A percentile compares a stretch with the other conserved stretches of the same genome.
Evolutionary conservation across 1,140 invertebrate genomes (phyloP).

Genomic region (Trialeurodes vaporariorum): DNA sequence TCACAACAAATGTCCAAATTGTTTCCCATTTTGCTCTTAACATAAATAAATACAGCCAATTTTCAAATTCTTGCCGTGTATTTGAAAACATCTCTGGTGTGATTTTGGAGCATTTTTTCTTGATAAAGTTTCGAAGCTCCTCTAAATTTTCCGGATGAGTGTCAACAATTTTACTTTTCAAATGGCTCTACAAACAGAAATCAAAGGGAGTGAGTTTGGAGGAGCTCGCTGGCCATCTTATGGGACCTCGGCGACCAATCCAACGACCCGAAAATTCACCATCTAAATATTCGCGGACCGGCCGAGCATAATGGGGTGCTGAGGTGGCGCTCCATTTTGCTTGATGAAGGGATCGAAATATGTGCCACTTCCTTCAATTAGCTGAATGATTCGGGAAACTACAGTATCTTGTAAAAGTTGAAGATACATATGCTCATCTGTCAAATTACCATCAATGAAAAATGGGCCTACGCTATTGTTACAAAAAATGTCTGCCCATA

Average conservation of each 20-base stretch:
- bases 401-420: slow-evolving; percentile 22
- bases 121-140: slow-evolving; percentile 16
- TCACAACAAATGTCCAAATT: too few species aligned
- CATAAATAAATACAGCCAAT: slow-evolving; percentile 8
- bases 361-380: not conserved
- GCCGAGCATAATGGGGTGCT: slow-evolving; percentile 28
- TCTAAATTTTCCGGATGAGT: slow-evolving; percentile 19
- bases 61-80: slow-evolving; percentile 8
- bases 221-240: slow-evolving; percentile 34
- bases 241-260: slow-evolving; percentile 33
- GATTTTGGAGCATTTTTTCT: slow-evolving; percentile 6
- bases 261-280: slow-evolving; percentile 30
- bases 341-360: slow-evolving; percentile 24
- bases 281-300: slow-evolving; percentile 29
- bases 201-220: slow-evolving; percentile 34
- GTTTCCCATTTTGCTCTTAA: too few species aligned
- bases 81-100: slow-evolving; percentile 15
- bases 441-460: slow-evolving; percentile 26
- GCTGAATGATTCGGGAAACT: slow-evolving; percentile 2
- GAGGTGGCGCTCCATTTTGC: slow-evolving; percentile 34
- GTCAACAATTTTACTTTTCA: slow-evolving; percentile 32
- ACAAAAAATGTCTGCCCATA: too few species aligned
- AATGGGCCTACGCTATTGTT: too few species aligned
- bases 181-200: slow-evolving; percentile 35
- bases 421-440: slow-evolving; percentile 23